Base-by-base conservation (phyloP, 2,113 vertebrate species). In the Ailuropoda melanoleuca region DNA sequence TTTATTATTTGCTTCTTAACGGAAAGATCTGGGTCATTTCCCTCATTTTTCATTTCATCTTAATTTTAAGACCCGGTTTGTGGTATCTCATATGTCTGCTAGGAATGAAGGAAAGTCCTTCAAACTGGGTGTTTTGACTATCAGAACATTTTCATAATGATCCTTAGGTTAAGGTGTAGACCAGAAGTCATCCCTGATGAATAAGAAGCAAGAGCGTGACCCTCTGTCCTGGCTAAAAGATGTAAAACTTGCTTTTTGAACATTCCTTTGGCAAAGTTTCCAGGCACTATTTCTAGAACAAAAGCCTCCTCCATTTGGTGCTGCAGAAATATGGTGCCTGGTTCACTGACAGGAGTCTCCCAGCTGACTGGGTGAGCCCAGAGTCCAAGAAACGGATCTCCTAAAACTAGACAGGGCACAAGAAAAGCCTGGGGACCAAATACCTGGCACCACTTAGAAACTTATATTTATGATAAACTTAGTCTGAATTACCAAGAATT, bases 191-290 rank as follows among this genome's bases (percentile, higher is more conserved):
- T 14, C 8, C 4, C n/a, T 48, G 31, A 56, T 26, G 24, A 58
- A 17, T n/a, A 72, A 56, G 17, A 90, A 82, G 37, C 70, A 55
- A 55, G 1, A 3, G 21, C 8, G 11, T 14, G 1, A 60, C 23
- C 31, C 24, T 56, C 26, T 9, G 4, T 82, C 15, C 64, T 34
- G 50, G 21, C 18, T 37, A 17, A 8, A 77, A 12, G 39, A 80
- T 31, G n/a, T 55, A 92, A 78, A 34, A 14, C 14, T 88, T 88
- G n/a, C 64, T 97, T 96, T 96, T 84, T 85, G 68, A 64, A 60
- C 55, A 84, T 70, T 62, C 68, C 39, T 80, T 87, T 88, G 85
- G 50, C 43, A 64, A 13, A 50, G 62, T 96, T 91, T 85, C 31
- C 31, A 85, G 70, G 21, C 4, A 17, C 7, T 60, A 23, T 80